A percentile compares a stretch with the other conserved stretches of the same genome.
phyloP scores from a whole-genome alignment of 2,113 vertebrate species.

The Oncorhynchus kisutch region DNA sequence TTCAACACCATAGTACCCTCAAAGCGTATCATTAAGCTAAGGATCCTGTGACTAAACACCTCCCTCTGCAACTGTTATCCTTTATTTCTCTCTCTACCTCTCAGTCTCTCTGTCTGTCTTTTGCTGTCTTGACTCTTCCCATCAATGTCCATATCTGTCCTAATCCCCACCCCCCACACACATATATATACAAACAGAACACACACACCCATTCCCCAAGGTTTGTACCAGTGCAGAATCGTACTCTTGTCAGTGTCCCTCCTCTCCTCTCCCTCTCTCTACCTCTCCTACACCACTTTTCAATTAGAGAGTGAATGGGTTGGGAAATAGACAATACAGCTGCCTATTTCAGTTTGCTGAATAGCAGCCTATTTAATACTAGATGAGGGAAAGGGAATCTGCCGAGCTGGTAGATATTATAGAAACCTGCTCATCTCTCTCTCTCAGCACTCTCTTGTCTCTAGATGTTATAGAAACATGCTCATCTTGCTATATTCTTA shows the following conservation, averaged over 20 bases:
- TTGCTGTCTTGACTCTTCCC: neutral
- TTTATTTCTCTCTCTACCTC: neutral
- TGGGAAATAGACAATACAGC: conserved; percentile 45
- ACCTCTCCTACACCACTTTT: conserved; percentile 31
- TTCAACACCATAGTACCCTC: too few relatives aligned
- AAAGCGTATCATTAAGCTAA: too few relatives aligned
- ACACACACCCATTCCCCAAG: too few relatives aligned
- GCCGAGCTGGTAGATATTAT: neutral
- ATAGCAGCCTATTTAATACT: conserved; percentile 44
- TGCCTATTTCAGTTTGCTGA: conserved; percentile 40
- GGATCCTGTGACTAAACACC: too few relatives aligned
- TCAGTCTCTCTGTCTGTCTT: neutral
- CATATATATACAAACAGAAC: too few relatives aligned
- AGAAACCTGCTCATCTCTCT: conserved; percentile 9
- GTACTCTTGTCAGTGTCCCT: neutral
- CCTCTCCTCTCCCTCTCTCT: neutral
- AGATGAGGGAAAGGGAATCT: conserved; percentile 21
- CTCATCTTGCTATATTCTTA: conserved; percentile 65
- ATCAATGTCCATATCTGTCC: neutral
- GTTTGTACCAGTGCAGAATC: too few relatives aligned
- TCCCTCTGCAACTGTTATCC: conserved; percentile 21
- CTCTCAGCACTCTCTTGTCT: neutral
- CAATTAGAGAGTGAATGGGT: conserved; percentile 42
- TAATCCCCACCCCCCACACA: neutral
- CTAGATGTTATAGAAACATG: conserved; percentile 11